phyloP scores from a whole-genome alignment of 2,797 vertebrate species.

The Sparus aurata region DNA sequence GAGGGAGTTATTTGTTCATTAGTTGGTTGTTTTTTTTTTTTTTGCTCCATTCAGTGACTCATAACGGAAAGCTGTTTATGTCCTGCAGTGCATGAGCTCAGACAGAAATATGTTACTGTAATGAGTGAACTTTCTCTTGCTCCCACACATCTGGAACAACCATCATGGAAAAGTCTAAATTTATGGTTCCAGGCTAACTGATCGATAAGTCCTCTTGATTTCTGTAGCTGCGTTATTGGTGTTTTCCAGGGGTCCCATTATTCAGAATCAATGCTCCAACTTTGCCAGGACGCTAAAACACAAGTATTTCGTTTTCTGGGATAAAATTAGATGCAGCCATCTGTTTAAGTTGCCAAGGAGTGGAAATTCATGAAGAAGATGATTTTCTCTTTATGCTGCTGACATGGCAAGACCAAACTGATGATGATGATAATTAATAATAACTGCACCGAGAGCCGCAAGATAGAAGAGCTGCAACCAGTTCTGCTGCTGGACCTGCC shows the following conservation, averaged over 20 bases:
- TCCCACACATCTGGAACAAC: conserved; percentile 37
- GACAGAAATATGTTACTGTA: conserved; percentile 18
- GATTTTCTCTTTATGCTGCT: conserved; percentile 7
- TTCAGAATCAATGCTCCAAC: not conserved
- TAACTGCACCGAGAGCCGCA: not conserved
- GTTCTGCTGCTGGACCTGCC: not conserved
- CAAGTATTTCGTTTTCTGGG: not conserved
- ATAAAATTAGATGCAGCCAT: conserved; percentile 9
- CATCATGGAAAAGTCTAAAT: conserved; percentile 7
- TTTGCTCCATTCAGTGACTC: conserved; percentile 27
- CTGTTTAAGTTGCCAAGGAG: not conserved
- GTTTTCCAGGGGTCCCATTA: conserved; percentile 12
- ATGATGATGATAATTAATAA: conserved; percentile 14
- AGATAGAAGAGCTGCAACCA: not conserved
- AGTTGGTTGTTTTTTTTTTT: conserved; percentile 31
- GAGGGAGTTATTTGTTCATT: conserved; percentile 41
- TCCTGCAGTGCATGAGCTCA: conserved; percentile 29
- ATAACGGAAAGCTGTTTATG: conserved; percentile 15
- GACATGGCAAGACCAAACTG: conserved; percentile 2
- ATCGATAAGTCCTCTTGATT: conserved; percentile 21
- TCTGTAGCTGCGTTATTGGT: conserved; percentile 3
- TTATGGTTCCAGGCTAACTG: conserved; percentile 20
- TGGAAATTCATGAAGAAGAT: not conserved
- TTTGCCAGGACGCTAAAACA: not conserved
- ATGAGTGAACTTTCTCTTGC: conserved; percentile 16